Conservation (phyloP, 2,797 vertebrate genomes). For the Buphagus erythrorhynchus region DNA sequence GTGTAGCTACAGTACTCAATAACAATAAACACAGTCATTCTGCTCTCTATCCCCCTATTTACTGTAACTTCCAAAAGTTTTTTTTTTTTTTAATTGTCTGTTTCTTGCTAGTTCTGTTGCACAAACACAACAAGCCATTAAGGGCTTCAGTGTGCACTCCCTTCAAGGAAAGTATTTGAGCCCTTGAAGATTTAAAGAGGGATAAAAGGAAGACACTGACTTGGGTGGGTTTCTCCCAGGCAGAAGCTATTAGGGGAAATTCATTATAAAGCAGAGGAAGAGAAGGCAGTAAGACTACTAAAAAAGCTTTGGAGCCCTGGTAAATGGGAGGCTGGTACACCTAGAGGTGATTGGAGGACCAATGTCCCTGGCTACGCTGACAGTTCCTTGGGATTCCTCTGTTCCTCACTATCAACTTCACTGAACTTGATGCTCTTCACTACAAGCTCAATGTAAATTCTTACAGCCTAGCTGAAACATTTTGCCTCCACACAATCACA, state of each 20-base stretch:
- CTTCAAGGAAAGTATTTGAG: background rate
- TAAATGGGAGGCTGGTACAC: background rate
- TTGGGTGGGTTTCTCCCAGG: background rate
- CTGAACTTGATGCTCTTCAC: background rate
- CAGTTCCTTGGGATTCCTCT: background rate
- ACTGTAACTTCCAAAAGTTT: background rate
- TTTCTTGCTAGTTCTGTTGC: background rate
- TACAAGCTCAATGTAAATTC: background rate
- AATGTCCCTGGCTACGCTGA: background rate
- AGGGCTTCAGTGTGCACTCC: background rate
- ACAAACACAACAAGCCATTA: background rate
- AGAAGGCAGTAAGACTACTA: background rate
- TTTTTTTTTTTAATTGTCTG: background rate
- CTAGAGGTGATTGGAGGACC: background rate
- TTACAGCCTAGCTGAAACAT: background rate
- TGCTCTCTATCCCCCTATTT: background rate
- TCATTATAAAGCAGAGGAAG: background rate
- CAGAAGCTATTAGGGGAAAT: background rate
- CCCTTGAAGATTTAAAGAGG: background rate
- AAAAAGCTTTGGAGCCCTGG: background rate
- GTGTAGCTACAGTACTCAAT: background rate
- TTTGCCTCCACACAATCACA: background rate
- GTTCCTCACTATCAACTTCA: background rate
- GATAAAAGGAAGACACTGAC: background rate
- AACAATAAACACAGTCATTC: background rate